Conservation (phyloP, 2,888 invertebrate species). For the Pandemis cinnamomeana region DNA sequence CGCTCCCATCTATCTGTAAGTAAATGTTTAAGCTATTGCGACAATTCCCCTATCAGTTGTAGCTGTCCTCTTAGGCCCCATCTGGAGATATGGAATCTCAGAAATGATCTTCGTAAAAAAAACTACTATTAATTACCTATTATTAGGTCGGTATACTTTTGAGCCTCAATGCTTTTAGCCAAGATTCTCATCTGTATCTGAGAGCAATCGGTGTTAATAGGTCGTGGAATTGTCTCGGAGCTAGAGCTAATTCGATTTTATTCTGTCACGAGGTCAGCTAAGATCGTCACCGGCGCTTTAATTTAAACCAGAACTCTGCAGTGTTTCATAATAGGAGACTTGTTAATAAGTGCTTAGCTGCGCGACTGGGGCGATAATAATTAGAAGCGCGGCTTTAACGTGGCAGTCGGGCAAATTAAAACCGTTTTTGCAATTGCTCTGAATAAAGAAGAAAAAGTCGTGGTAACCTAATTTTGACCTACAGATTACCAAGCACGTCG, state of each 20-base stretch:
- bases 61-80: neutral
- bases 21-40: too few relatives aligned
- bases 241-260: conserved; percentile 21
- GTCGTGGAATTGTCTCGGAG: conserved; percentile 15
- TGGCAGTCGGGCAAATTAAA: neutral
- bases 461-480: too few relatives aligned
- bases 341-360: neutral
- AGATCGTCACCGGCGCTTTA: conserved; percentile 3
- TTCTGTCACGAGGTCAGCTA: conserved; percentile 7
- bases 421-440: too few relatives aligned
- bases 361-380: neutral
- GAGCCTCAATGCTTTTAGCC: neutral
- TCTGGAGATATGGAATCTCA: neutral
- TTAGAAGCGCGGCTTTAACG: neutral
- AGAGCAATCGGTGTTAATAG: conserved; percentile 10
- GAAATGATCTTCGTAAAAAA: neutral
- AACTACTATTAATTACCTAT: neutral
- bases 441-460: too few relatives aligned
- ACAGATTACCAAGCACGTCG: too few relatives aligned
- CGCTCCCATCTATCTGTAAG: too few relatives aligned
- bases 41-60: too few relatives aligned
- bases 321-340: neutral
- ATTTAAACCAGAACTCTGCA: conserved; percentile 10
- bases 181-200: neutral
- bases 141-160: neutral